These are phyloP conservation scores for Propithecus perrieri DNA, from an alignment of 2,797 vertebrate species.

Conservation along the genomic window DNA sequence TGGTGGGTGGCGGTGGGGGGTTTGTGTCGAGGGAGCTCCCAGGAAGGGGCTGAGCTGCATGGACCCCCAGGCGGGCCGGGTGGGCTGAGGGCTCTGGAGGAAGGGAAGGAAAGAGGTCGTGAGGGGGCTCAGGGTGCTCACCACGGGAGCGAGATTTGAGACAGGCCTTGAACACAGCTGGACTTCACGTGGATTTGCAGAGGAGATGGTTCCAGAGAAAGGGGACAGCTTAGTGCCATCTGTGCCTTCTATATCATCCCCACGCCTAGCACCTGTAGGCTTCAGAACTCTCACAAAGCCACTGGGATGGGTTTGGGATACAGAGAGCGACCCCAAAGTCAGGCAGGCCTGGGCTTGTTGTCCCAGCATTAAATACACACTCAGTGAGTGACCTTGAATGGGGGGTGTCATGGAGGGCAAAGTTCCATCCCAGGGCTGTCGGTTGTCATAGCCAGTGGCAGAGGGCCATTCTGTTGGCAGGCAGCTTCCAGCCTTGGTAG, in stretches of 20 bases:
- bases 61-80: fast-evolving
- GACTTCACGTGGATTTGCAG: neutral
- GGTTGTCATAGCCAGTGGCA: fast-evolving
- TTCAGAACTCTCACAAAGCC: neutral
- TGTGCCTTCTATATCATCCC: neutral
- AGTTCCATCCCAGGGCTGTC: fast-evolving
- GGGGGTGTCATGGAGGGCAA: fast-evolving
- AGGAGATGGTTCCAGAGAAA: neutral
- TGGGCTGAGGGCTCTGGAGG: too few species aligned
- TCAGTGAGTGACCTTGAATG: neutral
- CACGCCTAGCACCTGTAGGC: neutral
- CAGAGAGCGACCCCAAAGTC: fast-evolving
- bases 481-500: neutral
- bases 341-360: neutral
- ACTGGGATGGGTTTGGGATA: neutral
- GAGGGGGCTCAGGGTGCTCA: neutral
- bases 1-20: neutral
- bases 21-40: fast-evolving
- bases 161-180: neutral
- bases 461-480: neutral
- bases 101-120: neutral
- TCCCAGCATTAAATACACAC: neutral
- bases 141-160: neutral
- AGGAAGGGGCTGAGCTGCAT: neutral
- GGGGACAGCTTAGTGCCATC: fast-evolving